phyloP scores from a whole-genome alignment of 2,113 vertebrate species.

The Hippopotamus amphibius region DNA sequence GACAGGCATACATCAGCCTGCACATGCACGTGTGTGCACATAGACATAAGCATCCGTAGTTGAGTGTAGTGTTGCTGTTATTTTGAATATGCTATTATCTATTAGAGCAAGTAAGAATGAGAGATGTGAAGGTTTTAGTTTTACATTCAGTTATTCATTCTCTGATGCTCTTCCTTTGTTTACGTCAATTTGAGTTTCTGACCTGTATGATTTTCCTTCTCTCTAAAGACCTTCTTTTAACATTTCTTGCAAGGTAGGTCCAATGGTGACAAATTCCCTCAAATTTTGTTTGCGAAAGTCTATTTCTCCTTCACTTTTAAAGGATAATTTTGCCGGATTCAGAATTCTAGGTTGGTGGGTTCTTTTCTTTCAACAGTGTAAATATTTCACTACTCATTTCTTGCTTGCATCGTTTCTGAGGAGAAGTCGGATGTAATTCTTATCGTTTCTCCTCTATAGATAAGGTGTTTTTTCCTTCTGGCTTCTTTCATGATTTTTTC shows the following conservation, averaged over 20 bases:
- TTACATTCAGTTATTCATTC: background rate
- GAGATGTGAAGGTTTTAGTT: background rate
- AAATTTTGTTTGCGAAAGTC: background rate
- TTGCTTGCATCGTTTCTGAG: background rate
- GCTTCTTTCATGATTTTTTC: background rate
- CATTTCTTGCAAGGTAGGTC: background rate
- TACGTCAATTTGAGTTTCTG: background rate
- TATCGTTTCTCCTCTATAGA: background rate
- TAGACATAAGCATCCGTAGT: background rate
- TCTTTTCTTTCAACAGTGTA: background rate
- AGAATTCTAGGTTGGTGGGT: background rate
- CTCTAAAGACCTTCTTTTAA: background rate
- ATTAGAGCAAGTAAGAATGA: background rate
- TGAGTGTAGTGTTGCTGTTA: background rate
- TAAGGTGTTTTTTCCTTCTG: background rate
- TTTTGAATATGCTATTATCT: background rate
- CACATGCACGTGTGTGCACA: background rate
- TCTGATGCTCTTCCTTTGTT: background rate
- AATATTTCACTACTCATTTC: background rate
- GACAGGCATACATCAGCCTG: rapidly evolving
- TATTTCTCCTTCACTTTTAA: background rate
- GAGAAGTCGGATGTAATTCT: background rate
- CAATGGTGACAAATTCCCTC: background rate
- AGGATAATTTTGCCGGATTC: background rate
- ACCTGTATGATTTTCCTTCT: background rate